These are phyloP conservation scores for Magallana angulata DNA, from an alignment of 1,140 invertebrate genomes.

Conservation along the genomic window DNA sequence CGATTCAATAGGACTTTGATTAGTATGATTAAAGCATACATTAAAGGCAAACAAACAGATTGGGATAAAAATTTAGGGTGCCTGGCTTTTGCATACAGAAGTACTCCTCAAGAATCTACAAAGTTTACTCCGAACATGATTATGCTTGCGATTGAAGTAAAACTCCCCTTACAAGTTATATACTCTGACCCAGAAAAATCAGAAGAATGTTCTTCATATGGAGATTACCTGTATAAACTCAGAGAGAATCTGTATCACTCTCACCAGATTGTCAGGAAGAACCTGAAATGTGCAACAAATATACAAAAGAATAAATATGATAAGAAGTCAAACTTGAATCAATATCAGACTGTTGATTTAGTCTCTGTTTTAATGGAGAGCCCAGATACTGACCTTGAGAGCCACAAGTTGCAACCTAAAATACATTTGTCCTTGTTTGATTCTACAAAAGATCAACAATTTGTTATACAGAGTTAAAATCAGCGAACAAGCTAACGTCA, in stretches of 20 bases:
- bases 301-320: neutral
- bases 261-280: conserved; percentile 42
- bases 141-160: conserved; percentile 46
- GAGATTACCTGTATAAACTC: conserved; percentile 46
- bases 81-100: too few species aligned
- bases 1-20: conserved; percentile 50
- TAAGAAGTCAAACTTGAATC: too few species aligned
- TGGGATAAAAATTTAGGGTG: too few species aligned
- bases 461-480: too few species aligned
- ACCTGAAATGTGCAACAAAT: neutral
- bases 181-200: too few species aligned
- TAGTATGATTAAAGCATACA: conserved; percentile 46
- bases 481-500: too few species aligned
- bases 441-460: too few species aligned
- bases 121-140: conserved; percentile 46
- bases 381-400: neutral
- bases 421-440: too few species aligned
- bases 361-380: too few species aligned
- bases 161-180: conserved; percentile 33
- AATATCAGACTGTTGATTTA: too few species aligned
- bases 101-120: neutral
- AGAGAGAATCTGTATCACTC: conserved; percentile 32
- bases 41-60: conserved; percentile 45
- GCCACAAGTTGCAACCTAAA: too few species aligned
- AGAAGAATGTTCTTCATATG: conserved; percentile 13